Conservation (phyloP, 53 echinoderm and acorn worm species). For the Luidia sarsii region DNA sequence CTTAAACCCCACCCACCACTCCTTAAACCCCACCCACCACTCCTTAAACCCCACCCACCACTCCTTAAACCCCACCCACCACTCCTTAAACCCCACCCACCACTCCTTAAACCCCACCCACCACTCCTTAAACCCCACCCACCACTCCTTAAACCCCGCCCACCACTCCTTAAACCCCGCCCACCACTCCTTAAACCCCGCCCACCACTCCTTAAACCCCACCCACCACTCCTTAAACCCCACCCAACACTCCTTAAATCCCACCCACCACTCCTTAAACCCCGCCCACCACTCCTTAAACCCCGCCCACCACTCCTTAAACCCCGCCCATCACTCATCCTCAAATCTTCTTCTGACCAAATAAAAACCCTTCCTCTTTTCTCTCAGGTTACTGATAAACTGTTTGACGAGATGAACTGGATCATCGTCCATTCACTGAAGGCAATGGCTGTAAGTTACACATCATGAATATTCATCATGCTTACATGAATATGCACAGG, state of each 20-base stretch:
- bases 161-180: neutral
- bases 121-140: neutral
- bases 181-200: neutral
- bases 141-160: neutral
- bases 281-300: neutral
- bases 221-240: neutral
- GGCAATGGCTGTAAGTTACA: constrained; percentile 96
- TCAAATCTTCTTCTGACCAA: too few relatives aligned
- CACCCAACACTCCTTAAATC: too few relatives aligned
- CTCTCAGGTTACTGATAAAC: constrained; percentile 87
- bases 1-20: neutral
- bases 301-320: neutral
- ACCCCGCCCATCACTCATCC: neutral
- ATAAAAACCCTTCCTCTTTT: neutral
- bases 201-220: neutral
- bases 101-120: neutral
- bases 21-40: neutral
- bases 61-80: neutral
- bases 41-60: neutral
- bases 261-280: neutral
- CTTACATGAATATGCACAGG: too few relatives aligned
- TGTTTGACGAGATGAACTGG: constrained; percentile 99
- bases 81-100: neutral
- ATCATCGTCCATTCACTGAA: constrained; percentile 89
- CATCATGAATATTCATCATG: too few relatives aligned